phyloP scores from a whole-genome alignment of 2,888 invertebrate genomes.

The Ophioninae sp. region DNA sequence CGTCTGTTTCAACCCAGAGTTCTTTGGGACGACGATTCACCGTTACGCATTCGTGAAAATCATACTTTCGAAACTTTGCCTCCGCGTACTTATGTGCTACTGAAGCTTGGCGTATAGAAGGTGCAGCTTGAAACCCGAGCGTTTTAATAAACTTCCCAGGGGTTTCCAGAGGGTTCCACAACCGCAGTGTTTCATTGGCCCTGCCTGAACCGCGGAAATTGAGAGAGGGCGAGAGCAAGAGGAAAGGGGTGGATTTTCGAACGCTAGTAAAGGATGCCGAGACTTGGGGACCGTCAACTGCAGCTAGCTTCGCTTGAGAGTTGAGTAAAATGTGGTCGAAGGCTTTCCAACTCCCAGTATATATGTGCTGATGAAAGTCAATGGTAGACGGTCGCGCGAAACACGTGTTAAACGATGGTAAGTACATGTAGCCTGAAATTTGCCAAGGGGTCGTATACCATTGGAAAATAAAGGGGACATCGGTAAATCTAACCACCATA shows the following conservation, averaged over 20 bases:
- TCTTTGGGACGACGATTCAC: slow-evolving; percentile 12
- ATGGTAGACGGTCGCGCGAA: slow-evolving; percentile 39
- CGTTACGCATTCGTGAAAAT: slow-evolving; percentile 63
- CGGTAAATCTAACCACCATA: slow-evolving; percentile 28
- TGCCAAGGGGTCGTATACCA: slow-evolving; percentile 28
- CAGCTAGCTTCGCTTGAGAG: slow-evolving; percentile 60
- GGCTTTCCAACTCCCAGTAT: slow-evolving; percentile 46
- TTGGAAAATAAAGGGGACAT: slow-evolving; percentile 36
- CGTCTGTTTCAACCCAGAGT: background rate
- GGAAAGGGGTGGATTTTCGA: slow-evolving; percentile 1
- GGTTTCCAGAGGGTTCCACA: slow-evolving; percentile 60
- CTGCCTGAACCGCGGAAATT: background rate
- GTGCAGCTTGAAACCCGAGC: slow-evolving; percentile 47
- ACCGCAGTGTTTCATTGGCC: slow-evolving; percentile 11
- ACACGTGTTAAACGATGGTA: slow-evolving; percentile 65
- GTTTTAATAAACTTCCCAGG: slow-evolving; percentile 70
- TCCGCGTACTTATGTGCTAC: slow-evolving; percentile 12
- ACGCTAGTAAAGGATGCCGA: slow-evolving; percentile 27
- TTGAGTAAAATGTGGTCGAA: slow-evolving; percentile 51
- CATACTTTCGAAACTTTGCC: slow-evolving; percentile 57
- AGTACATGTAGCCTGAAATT: slow-evolving; percentile 66
- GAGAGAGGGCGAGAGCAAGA: slow-evolving; percentile 17
- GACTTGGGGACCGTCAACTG: slow-evolving; percentile 70
- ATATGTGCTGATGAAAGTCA: slow-evolving; percentile 48
- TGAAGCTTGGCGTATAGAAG: slow-evolving; percentile 1